phyloP scores from a whole-genome alignment of 2,888 invertebrate genomes.

The Subacronicta megacephala region DNA sequence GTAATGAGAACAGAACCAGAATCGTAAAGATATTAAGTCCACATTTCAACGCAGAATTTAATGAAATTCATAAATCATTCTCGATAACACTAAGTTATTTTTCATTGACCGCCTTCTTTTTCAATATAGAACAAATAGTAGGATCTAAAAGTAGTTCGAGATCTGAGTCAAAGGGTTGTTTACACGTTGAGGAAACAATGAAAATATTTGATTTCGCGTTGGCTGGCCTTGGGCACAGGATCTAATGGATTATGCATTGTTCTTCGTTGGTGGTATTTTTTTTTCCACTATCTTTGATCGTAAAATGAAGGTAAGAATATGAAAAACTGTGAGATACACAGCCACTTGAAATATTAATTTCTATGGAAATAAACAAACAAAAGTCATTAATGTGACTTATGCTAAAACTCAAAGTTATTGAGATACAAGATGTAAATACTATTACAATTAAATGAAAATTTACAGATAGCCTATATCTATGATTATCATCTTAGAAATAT shows the following conservation, averaged over 20 bases:
- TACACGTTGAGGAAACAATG: conserved; percentile 40
- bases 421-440: too few species aligned
- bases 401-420: too few species aligned
- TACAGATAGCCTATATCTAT: too few species aligned
- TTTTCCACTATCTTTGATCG: conserved; percentile 9
- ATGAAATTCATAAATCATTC: conserved; percentile 41
- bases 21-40: conserved; percentile 25
- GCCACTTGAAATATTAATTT: background rate
- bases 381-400: background rate
- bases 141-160: conserved; percentile 9
- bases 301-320: conserved; percentile 9
- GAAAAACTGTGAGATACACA: background rate
- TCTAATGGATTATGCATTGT: conserved; percentile 46
- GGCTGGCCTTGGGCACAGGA: conserved; percentile 7
- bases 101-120: conserved; percentile 22
- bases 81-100: conserved; percentile 10
- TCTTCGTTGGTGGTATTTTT: conserved; percentile 17
- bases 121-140: conserved; percentile 32
- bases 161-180: conserved; percentile 43
- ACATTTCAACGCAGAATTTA: conserved; percentile 31
- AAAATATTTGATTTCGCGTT: conserved; percentile 38
- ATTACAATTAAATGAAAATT: too few species aligned
- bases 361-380: too few species aligned
- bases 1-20: conserved; percentile 3
- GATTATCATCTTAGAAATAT: too few species aligned